Conservation (phyloP, 2,888 invertebrate genomes). For the Scaptomyza caliginosa region DNA sequence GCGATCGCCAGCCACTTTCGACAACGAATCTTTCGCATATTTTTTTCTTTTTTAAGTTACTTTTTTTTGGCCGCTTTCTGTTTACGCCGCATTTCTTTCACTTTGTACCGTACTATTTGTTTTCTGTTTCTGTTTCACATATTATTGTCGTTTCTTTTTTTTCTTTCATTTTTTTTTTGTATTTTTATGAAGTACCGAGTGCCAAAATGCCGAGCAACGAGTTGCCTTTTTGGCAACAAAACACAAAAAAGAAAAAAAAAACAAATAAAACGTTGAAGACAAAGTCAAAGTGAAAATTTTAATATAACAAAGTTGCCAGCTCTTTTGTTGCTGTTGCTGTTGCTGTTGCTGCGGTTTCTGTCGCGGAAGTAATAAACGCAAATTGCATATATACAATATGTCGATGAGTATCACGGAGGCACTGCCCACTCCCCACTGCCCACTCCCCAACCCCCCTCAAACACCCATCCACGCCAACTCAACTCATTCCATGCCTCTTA, state of each 20-base stretch:
- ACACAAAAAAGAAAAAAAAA: not conserved
- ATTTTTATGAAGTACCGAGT: slow-evolving; percentile 56
- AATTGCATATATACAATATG: slow-evolving; percentile 67
- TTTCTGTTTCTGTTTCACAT: slow-evolving; percentile 62
- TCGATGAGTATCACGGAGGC: slow-evolving; percentile 21
- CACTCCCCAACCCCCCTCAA: not conserved
- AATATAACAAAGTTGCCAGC: slow-evolving; percentile 62
- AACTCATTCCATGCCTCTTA: too few species aligned
- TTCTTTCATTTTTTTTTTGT: slow-evolving; percentile 6
- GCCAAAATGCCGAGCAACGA: slow-evolving; percentile 39
- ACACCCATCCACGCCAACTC: too few species aligned
- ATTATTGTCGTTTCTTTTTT: slow-evolving; percentile 41
- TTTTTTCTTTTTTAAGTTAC: slow-evolving; percentile 24
- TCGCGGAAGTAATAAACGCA: slow-evolving; percentile 75
- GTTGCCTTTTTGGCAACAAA: slow-evolving; percentile 54
- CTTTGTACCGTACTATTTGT: slow-evolving; percentile 73
- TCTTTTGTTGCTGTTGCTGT: slow-evolving; percentile 24
- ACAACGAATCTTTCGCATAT: slow-evolving; percentile 66
- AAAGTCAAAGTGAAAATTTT: slow-evolving; percentile 74
- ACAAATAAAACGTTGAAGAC: slow-evolving; percentile 19
- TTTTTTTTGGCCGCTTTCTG: slow-evolving; percentile 69
- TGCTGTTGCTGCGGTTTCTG: slow-evolving; percentile 51
- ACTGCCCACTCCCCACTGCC: slow-evolving; percentile 5
- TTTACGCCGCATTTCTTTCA: slow-evolving; percentile 77
- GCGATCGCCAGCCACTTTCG: slow-evolving; percentile 61